These are phyloP conservation scores for Eulithis prunata DNA, from an alignment of 2,888 invertebrate genomes.

Conservation along the genomic window DNA sequence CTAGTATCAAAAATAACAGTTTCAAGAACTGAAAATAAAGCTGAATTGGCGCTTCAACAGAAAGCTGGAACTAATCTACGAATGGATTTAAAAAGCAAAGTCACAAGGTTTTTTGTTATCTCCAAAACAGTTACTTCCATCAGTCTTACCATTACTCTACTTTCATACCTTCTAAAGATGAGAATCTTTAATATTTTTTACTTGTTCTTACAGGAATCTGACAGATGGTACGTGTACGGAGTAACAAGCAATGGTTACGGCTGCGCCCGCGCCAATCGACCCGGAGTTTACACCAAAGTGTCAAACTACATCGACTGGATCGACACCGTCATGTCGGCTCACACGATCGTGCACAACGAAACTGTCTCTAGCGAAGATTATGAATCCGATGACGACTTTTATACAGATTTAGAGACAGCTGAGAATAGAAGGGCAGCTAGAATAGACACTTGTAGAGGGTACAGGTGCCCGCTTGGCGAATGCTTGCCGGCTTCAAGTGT, in stretches of 20 bases:
- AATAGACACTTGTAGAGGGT: conserved; percentile 85
- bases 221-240: conserved; percentile 83
- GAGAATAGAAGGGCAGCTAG: conserved; percentile 66
- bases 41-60: too few relatives aligned
- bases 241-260: conserved; percentile 93
- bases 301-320: conserved; percentile 90
- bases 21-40: too few relatives aligned
- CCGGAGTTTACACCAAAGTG: conserved; percentile 92
- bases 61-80: too few relatives aligned
- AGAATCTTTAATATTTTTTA: neutral
- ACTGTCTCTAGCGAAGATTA: conserved; percentile 49
- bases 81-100: too few relatives aligned
- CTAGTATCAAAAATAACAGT: too few relatives aligned
- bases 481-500: conserved; percentile 88
- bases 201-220: conserved; percentile 66
- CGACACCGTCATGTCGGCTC: conserved; percentile 77
- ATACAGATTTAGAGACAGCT: conserved; percentile 71
- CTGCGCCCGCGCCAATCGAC: conserved; percentile 90
- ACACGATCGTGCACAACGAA: conserved; percentile 61
- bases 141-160: too few relatives aligned
- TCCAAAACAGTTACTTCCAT: too few relatives aligned
- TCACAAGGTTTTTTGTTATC: too few relatives aligned
- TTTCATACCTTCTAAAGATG: too few relatives aligned
- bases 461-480: conserved; percentile 90
- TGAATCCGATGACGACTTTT: conserved; percentile 64